Conservation (phyloP, 2,888 invertebrate genomes). For the Nemapogon koenigi region DNA sequence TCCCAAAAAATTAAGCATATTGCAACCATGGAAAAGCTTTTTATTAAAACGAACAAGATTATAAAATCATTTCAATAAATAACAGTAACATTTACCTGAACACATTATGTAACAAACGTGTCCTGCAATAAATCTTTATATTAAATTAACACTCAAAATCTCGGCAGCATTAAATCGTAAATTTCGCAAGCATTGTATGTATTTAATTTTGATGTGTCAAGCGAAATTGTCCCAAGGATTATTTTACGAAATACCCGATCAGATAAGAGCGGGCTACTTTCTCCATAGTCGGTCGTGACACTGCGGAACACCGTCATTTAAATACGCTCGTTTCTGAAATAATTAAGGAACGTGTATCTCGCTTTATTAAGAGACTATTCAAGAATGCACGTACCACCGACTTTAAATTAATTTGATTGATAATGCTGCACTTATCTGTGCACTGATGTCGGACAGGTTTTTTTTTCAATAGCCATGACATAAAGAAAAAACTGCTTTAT, state of each 20-base stretch:
- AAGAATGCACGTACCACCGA: not conserved
- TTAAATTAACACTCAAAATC: slow-evolving; percentile 4
- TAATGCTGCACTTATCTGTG: slow-evolving; percentile 19
- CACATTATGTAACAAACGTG: no score
- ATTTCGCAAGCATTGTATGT: not conserved
- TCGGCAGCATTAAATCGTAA: not conserved
- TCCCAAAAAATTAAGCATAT: no score
- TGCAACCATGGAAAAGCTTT: no score
- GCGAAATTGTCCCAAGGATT: slow-evolving; percentile 22
- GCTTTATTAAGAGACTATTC: slow-evolving; percentile 12
- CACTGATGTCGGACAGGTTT: slow-evolving; percentile 8
- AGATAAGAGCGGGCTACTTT: slow-evolving; percentile 23
- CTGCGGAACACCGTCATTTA: slow-evolving; percentile 10
- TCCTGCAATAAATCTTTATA: not conserved
- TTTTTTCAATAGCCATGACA: slow-evolving; percentile 1
- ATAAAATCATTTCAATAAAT: no score
- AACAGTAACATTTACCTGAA: no score
- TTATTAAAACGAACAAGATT: no score
- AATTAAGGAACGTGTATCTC: slow-evolving; percentile 15
- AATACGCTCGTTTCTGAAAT: slow-evolving; percentile 16
- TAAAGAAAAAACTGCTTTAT: no score
- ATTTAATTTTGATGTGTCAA: slow-evolving; percentile 16
- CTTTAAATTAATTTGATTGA: slow-evolving; percentile 22
- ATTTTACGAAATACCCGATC: slow-evolving; percentile 23
- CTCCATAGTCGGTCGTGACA: slow-evolving; percentile 18